These are phyloP conservation scores for Pardalotus punctatus DNA, from an alignment of 2,113 vertebrate genomes.

Conservation along the genomic window DNA sequence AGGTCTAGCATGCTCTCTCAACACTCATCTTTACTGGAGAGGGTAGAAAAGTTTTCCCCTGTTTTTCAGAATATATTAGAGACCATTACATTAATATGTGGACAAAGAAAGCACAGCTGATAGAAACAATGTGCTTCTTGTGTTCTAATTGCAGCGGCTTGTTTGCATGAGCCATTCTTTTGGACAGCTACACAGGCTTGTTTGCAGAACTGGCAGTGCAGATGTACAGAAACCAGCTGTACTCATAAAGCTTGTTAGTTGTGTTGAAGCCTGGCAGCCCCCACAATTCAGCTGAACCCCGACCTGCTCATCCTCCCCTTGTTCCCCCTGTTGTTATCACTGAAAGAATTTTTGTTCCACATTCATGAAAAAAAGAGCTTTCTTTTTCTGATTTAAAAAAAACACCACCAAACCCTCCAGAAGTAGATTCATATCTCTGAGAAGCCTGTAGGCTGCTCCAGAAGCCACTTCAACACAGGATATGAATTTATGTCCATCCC, in stretches of 20 bases:
- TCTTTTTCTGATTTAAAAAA: neutral
- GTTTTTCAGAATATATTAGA: neutral
- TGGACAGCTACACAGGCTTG: neutral
- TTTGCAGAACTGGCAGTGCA: neutral
- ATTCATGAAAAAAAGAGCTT: neutral
- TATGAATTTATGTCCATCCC: neutral
- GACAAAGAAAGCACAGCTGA: neutral
- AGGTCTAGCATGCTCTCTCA: neutral
- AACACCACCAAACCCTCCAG: neutral
- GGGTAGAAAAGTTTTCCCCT: neutral
- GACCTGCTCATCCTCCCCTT: fast-evolving
- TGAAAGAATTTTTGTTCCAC: neutral
- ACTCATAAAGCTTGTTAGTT: neutral
- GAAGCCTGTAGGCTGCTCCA: neutral
- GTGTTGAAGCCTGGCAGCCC: neutral
- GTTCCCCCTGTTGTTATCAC: neutral
- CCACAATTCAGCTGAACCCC: neutral
- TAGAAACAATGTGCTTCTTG: neutral
- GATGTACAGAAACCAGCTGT: neutral
- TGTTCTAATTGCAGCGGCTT: neutral
- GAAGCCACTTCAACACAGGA: neutral
- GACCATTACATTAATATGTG: neutral
- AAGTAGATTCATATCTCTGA: neutral
- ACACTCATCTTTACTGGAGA: neutral
- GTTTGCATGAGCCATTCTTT: neutral